Conservation (phyloP, 2,797 vertebrate species). For the Sebastes ruberrimus region DNA sequence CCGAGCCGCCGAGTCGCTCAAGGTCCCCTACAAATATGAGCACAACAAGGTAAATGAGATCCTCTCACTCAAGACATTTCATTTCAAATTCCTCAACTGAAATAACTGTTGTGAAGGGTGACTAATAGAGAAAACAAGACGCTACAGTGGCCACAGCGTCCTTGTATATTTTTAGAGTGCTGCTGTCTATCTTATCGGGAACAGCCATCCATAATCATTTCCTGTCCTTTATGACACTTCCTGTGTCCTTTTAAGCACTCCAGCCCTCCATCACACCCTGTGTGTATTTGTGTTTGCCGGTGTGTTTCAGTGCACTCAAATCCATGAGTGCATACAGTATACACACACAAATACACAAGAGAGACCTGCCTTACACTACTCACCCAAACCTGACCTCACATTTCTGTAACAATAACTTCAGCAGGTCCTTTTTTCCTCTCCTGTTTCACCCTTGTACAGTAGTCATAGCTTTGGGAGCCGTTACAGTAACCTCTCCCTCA, state of each 20-base stretch:
- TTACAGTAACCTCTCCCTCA: constrained; percentile 17
- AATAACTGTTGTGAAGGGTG: not conserved
- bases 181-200: constrained; percentile 67
- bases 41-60: constrained; percentile 89
- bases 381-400: not conserved
- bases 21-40: constrained; percentile 94
- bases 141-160: not conserved
- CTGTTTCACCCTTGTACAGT: not conserved
- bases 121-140: not conserved
- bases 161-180: constrained; percentile 57
- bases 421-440: not conserved
- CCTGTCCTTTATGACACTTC: constrained; percentile 73
- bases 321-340: not conserved
- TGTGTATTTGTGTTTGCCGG: constrained; percentile 28
- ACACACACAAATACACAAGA: not conserved
- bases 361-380: not conserved
- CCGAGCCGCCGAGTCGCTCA: constrained; percentile 91
- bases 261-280: constrained; percentile 3
- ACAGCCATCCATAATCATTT: constrained; percentile 75
- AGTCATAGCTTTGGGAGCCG: constrained; percentile 16
- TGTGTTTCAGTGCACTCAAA: constrained; percentile 9
- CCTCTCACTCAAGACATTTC: not conserved
- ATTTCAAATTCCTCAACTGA: not conserved
- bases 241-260: constrained; percentile 58
- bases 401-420: not conserved